Evolutionary conservation across 1,140 invertebrate species (phyloP), one percentile per base, ranked within the genome.

Genomic region (Cecropterus lyciades): DNA sequence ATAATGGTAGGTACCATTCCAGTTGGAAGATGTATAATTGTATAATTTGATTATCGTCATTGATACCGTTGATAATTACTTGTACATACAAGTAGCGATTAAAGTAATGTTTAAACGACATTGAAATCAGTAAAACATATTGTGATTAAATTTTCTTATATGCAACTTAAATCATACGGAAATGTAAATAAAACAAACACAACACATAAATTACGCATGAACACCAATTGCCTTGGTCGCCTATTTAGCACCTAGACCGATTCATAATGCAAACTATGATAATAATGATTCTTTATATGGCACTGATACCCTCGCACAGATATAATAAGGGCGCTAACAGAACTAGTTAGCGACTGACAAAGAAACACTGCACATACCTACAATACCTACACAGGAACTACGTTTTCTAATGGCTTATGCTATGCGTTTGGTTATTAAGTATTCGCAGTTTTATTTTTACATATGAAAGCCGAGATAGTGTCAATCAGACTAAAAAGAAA

Each of bases 201-300:
- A 51, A 30, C n/a, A 51, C n/a, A 57, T n/a, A 67, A 71, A 67
- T 51, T 60, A 48, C 42, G 40, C 42, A 72, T 13, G 45, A 51
- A 62, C 53, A 71, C 40, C 52, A 68, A 74, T 67, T 82, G 75
- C 84, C 89, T 91, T 91, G 85, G 73, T 69, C 17, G 51, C 67
- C 52, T 78, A 63, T 76, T 89, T 89, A 87, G 72, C 89, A 81
- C 85, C 43, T 85, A 53, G 45, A 75, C 69, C 75, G 79, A 79
- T 80, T 85, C 73, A 74, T 79, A 83, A 73, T 63, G 77, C 74
- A 79, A 72, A 73, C 75, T 52, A 63, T 77, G 70, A 73, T 75
- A 87, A 91, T 89, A 91, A 89, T 82, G 85, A 89, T 79, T 78
- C 85, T 85, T 89, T 88, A 87, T 87, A 85, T 79, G 79, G 81